phyloP scores from a whole-genome alignment of 2,113 vertebrate species.

The Dromiciops gliroides region DNA sequence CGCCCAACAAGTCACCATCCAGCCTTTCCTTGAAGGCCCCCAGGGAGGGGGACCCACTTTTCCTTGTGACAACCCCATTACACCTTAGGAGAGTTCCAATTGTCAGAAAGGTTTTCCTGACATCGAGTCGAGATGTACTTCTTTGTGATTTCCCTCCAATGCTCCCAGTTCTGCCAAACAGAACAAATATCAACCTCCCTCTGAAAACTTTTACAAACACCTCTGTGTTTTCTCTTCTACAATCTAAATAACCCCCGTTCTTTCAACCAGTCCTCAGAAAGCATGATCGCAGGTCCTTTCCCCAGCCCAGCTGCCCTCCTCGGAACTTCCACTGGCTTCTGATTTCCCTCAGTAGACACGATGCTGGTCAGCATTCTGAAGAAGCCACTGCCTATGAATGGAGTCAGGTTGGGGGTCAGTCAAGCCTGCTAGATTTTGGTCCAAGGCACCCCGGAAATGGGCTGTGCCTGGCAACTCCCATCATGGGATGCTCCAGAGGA shows the following conservation, averaged over 20 bases:
- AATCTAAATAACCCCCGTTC: background rate
- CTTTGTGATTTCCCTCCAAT: background rate
- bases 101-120: background rate
- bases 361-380: no score
- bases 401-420: no score
- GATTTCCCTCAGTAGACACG: no score
- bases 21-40: background rate
- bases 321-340: no score
- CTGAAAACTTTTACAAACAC: background rate
- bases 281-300: background rate
- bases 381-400: no score
- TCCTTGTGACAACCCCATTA: background rate
- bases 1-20: no score
- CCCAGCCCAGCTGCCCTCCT: background rate
- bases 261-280: background rate
- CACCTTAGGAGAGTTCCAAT: background rate
- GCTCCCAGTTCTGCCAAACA: background rate
- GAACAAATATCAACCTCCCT: background rate
- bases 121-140: background rate
- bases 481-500: no score
- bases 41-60: no score
- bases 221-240: background rate
- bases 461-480: no score
- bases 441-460: no score
- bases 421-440: no score